Base-by-base conservation (phyloP, 2,888 invertebrate genomes). In the Drosophila mimica region DNA sequence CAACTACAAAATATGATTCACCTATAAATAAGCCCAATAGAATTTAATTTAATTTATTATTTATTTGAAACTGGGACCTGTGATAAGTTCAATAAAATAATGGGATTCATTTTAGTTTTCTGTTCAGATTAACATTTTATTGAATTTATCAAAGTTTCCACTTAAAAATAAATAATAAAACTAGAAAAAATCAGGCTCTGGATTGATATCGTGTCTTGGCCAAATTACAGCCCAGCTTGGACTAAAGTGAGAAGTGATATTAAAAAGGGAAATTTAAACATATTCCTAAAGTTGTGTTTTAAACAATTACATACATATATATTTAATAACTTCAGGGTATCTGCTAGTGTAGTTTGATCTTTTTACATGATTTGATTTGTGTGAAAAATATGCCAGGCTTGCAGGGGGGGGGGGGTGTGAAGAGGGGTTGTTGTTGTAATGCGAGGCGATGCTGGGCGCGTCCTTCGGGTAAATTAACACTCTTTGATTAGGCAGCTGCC, bases 381-480 rank as follows among this genome's bases (percentile, higher is more conserved):
- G 76, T 66, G 76, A 71, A 64, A 66, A 81, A 81, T 89, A 74
- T 89, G 82, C 60, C 53, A 17, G 51, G 64, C 62, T 72, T 70
- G 70, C 49, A 13, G 33, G n/a, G 17, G 48, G 13, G 15, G 2
- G 25, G 25, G 25, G 25, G 25, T 6, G 38, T 4, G 36, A 33
- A n/a, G 30, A 17, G 31, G n/a, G 8, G 25, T 9, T 28, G 52
- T 13, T 34, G 38, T 6, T 60, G 79, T 46, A 72, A 66, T 74
- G 62, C 59, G 62, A 57, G 71, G 71, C 56, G 38, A 31, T 46
- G 46, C 46, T 4, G 8, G n/a, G 25, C 67, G 74, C 81, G 89
- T 90, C 87, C 89, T 84, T 86, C 82, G 90, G 90, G 90, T 84
- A 87, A 87, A 87, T 90, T 87, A 87, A 90, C 90, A 89, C 90